phyloP scores from a whole-genome alignment of 2,888 invertebrate genomes.

The Eupithecia subfuscata region DNA sequence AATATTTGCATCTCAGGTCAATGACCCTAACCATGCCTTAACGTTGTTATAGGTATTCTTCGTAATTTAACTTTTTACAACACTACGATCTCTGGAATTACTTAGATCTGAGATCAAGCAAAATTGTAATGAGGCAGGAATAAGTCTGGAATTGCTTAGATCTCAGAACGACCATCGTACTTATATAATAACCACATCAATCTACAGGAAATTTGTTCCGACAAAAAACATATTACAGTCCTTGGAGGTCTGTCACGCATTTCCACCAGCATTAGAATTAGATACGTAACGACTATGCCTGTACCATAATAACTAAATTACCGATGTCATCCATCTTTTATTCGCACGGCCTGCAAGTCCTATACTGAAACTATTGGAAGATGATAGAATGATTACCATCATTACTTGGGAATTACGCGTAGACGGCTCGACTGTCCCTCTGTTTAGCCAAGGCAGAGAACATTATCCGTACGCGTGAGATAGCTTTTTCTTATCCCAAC shows the following conservation, averaged over 20 bases:
- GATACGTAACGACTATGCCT: slow-evolving; percentile 45
- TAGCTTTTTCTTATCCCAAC: slow-evolving; percentile 1
- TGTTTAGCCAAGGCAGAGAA: slow-evolving; percentile 43
- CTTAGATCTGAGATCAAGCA: background rate
- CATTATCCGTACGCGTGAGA: slow-evolving; percentile 68
- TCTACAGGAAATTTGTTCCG: slow-evolving; percentile 41
- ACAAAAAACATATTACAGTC: slow-evolving; percentile 45
- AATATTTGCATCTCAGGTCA: background rate
- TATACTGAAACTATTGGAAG: slow-evolving; percentile 60
- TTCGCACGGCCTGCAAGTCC: slow-evolving; percentile 63
- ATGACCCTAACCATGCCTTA: background rate
- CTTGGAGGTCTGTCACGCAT: slow-evolving; percentile 39
- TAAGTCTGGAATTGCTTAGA: slow-evolving; percentile 26
- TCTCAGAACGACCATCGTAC: slow-evolving; percentile 38
- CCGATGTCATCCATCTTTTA: slow-evolving; percentile 61
- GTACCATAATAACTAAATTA: slow-evolving; percentile 59
- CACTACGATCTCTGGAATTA: slow-evolving; percentile 10
- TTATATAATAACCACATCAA: slow-evolving; percentile 42
- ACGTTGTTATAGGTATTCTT: background rate
- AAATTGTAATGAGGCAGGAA: slow-evolving; percentile 2
- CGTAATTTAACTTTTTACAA: slow-evolving; percentile 5
- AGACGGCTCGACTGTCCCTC: slow-evolving; percentile 55
- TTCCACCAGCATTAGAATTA: slow-evolving; percentile 38
- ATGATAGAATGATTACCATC: slow-evolving; percentile 82
- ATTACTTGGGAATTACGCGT: slow-evolving; percentile 74